Conservation (phyloP, 2,113 vertebrate species). For the Sylvilagus bachmani region DNA sequence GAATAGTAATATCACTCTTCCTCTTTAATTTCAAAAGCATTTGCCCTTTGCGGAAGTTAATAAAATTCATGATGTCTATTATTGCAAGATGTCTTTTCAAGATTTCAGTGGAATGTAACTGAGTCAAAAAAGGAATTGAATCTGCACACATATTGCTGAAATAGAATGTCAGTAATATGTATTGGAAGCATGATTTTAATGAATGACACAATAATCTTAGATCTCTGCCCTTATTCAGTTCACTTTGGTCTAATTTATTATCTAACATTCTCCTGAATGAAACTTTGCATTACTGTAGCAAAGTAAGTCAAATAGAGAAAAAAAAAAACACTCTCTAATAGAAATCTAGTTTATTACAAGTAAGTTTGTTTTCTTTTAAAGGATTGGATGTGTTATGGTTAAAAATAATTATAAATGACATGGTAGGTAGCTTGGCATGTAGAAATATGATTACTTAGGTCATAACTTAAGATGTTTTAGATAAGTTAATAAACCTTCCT, state of each 20-base stretch:
- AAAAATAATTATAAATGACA: slow-evolving; percentile 84
- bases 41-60: slow-evolving; percentile 32
- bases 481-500: not conserved
- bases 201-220: slow-evolving; percentile 67
- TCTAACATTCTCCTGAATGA: slow-evolving; percentile 72
- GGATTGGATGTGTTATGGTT: slow-evolving; percentile 75
- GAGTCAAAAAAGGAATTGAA: slow-evolving; percentile 66
- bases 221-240: slow-evolving; percentile 59
- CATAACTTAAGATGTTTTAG: not conserved
- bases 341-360: slow-evolving; percentile 68
- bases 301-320: slow-evolving; percentile 61
- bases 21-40: slow-evolving; percentile 58
- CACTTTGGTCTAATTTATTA: slow-evolving; percentile 66
- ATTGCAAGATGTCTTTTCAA: slow-evolving; percentile 17
- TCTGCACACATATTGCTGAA: slow-evolving; percentile 39
- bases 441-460: slow-evolving; percentile 75
- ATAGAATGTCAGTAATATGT: not conserved
- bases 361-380: slow-evolving; percentile 9
- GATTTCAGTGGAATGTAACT: slow-evolving; percentile 11
- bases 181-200: slow-evolving; percentile 32
- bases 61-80: slow-evolving; percentile 44
- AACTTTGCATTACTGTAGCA: slow-evolving; percentile 76
- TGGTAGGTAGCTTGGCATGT: slow-evolving; percentile 69
- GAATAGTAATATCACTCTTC: not conserved
- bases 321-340: slow-evolving; percentile 45